These are phyloP conservation scores for Exocentrus adspersus DNA, from an alignment of 2,888 invertebrate genomes.

Conservation along the genomic window DNA sequence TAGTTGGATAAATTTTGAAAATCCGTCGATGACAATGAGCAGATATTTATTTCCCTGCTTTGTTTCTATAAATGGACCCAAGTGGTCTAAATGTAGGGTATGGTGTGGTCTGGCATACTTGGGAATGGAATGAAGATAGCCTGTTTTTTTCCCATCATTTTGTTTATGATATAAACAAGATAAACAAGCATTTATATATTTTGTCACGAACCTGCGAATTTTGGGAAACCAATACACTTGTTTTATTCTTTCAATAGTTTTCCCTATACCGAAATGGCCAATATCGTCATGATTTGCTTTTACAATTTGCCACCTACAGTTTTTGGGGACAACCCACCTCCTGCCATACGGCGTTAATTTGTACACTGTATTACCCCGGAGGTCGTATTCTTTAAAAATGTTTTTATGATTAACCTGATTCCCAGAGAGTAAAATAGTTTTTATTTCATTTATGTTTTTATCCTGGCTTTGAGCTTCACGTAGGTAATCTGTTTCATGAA, in stretches of 20 bases:
- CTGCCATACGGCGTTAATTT: slow-evolving; percentile 27
- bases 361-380: slow-evolving; percentile 30
- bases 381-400: slow-evolving; percentile 37
- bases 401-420: slow-evolving; percentile 30
- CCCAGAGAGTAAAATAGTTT: slow-evolving; percentile 32
- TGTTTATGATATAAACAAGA: slow-evolving; percentile 21
- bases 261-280: slow-evolving; percentile 47
- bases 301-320: slow-evolving; percentile 45
- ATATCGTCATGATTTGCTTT: slow-evolving; percentile 42
- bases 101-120: slow-evolving; percentile 21
- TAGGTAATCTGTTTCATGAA: slow-evolving; percentile 35
- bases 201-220: slow-evolving; percentile 28
- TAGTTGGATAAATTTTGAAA: neutral
- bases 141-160: slow-evolving; percentile 17
- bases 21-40: neutral
- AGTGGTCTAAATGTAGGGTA: neutral
- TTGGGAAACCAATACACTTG: neutral
- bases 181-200: slow-evolving; percentile 23
- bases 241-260: slow-evolving; percentile 36
- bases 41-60: neutral
- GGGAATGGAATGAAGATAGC: slow-evolving; percentile 19
- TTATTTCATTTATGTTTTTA: slow-evolving; percentile 30
- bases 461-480: slow-evolving; percentile 35
- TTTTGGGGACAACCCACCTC: slow-evolving; percentile 41
- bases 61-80: neutral